Evolutionary conservation across 2,888 invertebrate genomes (phyloP), one percentile per base, ranked within the genome.

Genomic region (Cristatella mucedo): DNA sequence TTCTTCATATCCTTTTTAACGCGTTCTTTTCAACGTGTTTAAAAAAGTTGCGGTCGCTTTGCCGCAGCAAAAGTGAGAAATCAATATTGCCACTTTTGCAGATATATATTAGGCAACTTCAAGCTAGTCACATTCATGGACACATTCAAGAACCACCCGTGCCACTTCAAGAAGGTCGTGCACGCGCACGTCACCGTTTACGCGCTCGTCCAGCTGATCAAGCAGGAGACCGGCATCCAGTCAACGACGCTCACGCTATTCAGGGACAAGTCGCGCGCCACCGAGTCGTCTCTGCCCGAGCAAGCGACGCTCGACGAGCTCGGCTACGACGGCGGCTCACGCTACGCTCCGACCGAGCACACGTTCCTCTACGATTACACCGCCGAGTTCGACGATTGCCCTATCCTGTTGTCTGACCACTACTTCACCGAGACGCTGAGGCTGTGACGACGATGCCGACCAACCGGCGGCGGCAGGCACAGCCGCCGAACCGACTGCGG

Each of bases 351-450:
- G 1, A 52, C 55, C 24, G 55, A 58, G 41, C 32, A 54, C 9
- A 41, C 49, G 1, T 43, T 62, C 31, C 61, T 49, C 44, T 62
- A 62, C 42, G 62, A 62, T 40, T 62, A 58, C 40, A 53, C 52
- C 36, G 56, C 57, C 11, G 59, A 61, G 43, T 60, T 60, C 41
- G 54, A 45, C 3, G 55, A 57, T 41, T 62, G 62, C 41, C 59
- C 62, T 5, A 40, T 62, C 11, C 45, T 62, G 4, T 41, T 59
- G 38, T 58, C 56, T 50, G 62, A 62, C 43, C 55, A 61, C 44
- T 62, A 61, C 42, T 59, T 62, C 49, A 55, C 52, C 15, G 49
- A 54, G 31, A 53, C 53, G 33, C 13, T 49, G 5, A 47, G 48
- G 36, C 41, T 43, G 21, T 43, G n/a, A n/a, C n/a, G n/a, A n/a